Percentiles rank a stretch among this genome's conserved stretches.
Evolutionary conservation across 2,797 vertebrate species (phyloP).

Genomic region (Oreochromis mossambicus): DNA sequence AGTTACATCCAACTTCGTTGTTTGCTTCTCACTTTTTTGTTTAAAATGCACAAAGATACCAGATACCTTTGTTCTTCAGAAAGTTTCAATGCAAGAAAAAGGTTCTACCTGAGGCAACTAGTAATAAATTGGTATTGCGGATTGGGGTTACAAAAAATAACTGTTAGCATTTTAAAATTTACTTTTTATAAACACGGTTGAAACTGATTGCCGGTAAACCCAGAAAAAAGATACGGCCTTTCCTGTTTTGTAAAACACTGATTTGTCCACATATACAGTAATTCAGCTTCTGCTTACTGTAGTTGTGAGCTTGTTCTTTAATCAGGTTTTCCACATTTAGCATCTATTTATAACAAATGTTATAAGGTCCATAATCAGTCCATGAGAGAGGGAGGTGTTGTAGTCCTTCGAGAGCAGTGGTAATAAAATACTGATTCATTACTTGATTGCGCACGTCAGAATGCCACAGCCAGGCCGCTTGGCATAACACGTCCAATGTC

Average conservation of each 20-base stretch:
- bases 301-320: background rate
- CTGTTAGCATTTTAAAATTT: background rate
- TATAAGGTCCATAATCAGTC: conserved; percentile 10
- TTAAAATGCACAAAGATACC: background rate
- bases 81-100: background rate
- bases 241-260: background rate
- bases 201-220: background rate
- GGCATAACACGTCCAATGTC: conserved; percentile 46
- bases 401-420: conserved; percentile 13
- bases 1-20: background rate
- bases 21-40: background rate
- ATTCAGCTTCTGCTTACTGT: background rate
- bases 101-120: background rate
- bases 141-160: background rate
- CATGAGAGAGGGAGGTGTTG: background rate
- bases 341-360: conserved; percentile 4
- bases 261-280: background rate
- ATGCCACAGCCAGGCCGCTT: conserved; percentile 11
- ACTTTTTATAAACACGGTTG: background rate
- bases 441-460: conserved; percentile 50
- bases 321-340: conserved; percentile 6
- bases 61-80: background rate
- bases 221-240: background rate
- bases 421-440: conserved; percentile 53
- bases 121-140: background rate